Conservation (phyloP, 1,140 invertebrate species). For the Dufourea novaeangliae region DNA sequence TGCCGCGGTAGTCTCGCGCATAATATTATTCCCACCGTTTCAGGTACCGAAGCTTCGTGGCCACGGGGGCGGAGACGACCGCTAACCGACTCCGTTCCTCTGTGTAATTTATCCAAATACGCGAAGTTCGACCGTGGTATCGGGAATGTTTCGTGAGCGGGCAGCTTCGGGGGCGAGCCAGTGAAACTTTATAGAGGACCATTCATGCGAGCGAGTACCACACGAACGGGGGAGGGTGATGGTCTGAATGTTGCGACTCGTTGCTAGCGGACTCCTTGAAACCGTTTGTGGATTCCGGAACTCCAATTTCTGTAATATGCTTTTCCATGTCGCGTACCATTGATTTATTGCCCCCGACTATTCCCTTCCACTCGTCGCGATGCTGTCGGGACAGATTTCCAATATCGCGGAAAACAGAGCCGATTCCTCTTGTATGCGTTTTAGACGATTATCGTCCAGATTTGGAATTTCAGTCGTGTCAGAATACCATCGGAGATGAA, state of each 20-base stretch:
- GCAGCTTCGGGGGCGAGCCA: background rate
- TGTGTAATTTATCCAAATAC: conserved; percentile 8
- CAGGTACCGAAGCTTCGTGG: background rate
- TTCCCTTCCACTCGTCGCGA: background rate
- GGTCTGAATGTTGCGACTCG: background rate
- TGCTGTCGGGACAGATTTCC: background rate
- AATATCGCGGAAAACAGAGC: background rate
- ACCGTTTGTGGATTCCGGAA: background rate
- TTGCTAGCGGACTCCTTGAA: background rate
- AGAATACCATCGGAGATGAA: too few relatives aligned
- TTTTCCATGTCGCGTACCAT: conserved; percentile 6
- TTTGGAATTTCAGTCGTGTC: too few relatives aligned
- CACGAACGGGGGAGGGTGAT: too few relatives aligned
- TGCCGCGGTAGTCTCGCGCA: background rate
- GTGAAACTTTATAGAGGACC: background rate
- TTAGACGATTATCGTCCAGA: too few relatives aligned
- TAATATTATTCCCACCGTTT: conserved; percentile 33
- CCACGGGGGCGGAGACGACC: background rate
- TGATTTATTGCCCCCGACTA: background rate
- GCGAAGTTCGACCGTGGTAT: background rate
- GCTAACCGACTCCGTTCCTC: background rate
- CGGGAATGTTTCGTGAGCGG: background rate
- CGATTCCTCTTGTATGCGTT: too few relatives aligned
- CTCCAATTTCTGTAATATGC: background rate
- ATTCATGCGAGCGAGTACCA: background rate